Percentiles rank a stretch among this genome's conserved stretches.
Evolutionary conservation across 2,888 invertebrate genomes (phyloP).

Genomic region (Drosophila tripunctata): DNA sequence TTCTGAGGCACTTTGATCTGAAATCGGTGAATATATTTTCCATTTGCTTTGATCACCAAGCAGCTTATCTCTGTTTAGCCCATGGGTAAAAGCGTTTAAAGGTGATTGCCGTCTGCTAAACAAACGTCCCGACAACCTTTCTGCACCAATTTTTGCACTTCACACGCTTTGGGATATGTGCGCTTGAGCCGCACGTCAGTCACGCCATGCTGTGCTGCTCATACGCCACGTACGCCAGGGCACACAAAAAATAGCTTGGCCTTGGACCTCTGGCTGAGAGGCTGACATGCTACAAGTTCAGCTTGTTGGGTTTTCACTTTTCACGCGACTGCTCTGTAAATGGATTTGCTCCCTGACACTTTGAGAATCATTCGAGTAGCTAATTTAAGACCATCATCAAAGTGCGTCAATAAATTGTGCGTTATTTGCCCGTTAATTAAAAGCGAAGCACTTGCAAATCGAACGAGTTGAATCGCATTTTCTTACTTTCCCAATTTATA

Average conservation of each 20-base stretch:
- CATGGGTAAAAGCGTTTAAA: conserved; percentile 39
- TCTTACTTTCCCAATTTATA: conserved; percentile 4
- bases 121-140: no score
- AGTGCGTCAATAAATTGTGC: conserved; percentile 70
- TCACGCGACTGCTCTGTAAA: conserved; percentile 39
- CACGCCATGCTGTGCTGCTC: conserved; percentile 25
- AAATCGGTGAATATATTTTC: conserved; percentile 26
- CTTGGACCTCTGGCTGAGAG: conserved; percentile 33
- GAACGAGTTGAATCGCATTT: conserved; percentile 10
- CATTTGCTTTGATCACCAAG: conserved; percentile 49
- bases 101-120: conserved; percentile 45
- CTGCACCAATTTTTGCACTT: conserved; percentile 18
- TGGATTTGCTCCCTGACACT: conserved; percentile 65
- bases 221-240: conserved; percentile 35
- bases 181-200: conserved; percentile 35
- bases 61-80: conserved; percentile 18
- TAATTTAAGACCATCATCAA: conserved; percentile 74
- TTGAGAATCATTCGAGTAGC: conserved; percentile 40
- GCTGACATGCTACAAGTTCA: conserved; percentile 36
- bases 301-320: conserved; percentile 12
- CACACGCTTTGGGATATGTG: conserved; percentile 3
- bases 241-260: conserved; percentile 14
- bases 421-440: conserved; percentile 74
- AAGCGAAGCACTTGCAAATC: conserved; percentile 44
- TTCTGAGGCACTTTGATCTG: conserved; percentile 62